These are phyloP conservation scores for Meganola albula DNA, from an alignment of 2,888 invertebrate species.

Conservation along the genomic window DNA sequence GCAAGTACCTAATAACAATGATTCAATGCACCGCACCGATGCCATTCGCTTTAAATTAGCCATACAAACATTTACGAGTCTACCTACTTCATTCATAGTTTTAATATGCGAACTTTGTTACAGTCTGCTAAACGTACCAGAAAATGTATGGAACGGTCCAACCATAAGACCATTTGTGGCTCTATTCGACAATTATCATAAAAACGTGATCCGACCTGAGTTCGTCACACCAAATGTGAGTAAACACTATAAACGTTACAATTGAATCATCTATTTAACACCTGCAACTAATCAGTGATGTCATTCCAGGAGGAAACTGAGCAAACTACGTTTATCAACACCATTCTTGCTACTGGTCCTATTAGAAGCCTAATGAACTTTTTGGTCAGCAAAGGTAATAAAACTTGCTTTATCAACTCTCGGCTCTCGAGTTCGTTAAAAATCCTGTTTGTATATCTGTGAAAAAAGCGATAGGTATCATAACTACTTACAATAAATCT, in stretches of 20 bases:
- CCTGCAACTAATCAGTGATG: conserved; percentile 39
- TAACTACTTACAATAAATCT: too few relatives aligned
- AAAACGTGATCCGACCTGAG: conserved; percentile 81
- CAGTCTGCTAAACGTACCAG: conserved; percentile 83
- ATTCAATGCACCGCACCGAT: too few relatives aligned
- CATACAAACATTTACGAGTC: too few relatives aligned
- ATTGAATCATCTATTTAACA: conserved; percentile 23
- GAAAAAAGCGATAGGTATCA: too few relatives aligned
- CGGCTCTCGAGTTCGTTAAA: background rate
- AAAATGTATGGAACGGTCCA: conserved; percentile 80
- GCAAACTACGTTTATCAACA: conserved; percentile 82
- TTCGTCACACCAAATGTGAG: conserved; percentile 78
- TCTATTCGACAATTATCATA: conserved; percentile 88
- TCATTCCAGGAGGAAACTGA: conserved; percentile 81
- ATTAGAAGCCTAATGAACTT: conserved; percentile 83
- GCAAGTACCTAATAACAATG: too few relatives aligned
- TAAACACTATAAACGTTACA: conserved; percentile 17
- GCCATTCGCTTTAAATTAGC: too few relatives aligned
- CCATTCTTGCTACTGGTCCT: conserved; percentile 83
- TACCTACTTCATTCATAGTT: too few relatives aligned
- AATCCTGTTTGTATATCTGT: background rate
- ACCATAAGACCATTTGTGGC: conserved; percentile 82
- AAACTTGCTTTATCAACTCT: conserved; percentile 9
- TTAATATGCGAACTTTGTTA: too few relatives aligned
- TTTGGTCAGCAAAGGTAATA: conserved; percentile 76